Conservation (phyloP, 2,113 vertebrate genomes). For the Xiphophorus maculatus region DNA sequence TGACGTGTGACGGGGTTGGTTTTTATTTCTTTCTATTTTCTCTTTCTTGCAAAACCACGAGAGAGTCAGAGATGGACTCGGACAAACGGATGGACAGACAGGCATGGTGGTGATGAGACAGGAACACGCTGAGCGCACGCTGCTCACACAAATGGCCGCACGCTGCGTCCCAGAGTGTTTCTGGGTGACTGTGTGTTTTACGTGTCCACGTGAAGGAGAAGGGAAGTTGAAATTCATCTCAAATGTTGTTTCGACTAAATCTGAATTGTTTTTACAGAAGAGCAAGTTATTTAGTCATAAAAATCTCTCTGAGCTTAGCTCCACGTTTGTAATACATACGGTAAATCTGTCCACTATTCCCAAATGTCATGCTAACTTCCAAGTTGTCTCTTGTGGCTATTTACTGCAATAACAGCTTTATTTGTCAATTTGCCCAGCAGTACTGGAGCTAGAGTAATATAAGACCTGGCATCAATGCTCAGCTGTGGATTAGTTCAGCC, state of each 20-base stretch:
- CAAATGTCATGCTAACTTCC: conserved; percentile 5
- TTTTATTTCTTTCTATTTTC: background rate
- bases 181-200: conserved; percentile 23
- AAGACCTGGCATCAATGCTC: background rate
- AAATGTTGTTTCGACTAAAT: background rate
- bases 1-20: conserved; percentile 10
- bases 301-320: background rate
- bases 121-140: conserved; percentile 60
- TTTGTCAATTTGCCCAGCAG: background rate
- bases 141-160: conserved; percentile 55
- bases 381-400: background rate
- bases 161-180: conserved; percentile 51
- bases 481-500: background rate
- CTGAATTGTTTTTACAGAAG: background rate
- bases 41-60: background rate
- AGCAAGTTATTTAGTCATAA: too few species aligned
- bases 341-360: background rate
- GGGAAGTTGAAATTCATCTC: background rate
- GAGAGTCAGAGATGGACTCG: conserved; percentile 42
- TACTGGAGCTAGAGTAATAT: background rate
- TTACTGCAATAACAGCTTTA: conserved; percentile 1
- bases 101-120: conserved; percentile 26
- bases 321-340: background rate
- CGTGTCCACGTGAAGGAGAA: background rate
- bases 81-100: conserved; percentile 56